Base-by-base conservation (phyloP, 2,797 vertebrate species). In the Hyperoplus lanceolatus region DNA sequence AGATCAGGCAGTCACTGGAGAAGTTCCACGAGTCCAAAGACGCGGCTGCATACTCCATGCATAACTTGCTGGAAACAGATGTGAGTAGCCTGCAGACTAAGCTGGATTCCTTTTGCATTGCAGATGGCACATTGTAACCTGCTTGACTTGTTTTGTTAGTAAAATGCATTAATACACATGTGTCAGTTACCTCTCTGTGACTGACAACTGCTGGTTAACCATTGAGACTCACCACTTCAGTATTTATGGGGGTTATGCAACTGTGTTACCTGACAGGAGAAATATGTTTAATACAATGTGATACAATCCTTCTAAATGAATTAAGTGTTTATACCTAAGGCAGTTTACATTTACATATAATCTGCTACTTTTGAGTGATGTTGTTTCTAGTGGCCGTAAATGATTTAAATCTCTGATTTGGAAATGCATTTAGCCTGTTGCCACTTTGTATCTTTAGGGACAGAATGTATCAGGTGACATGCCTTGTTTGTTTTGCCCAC, bases 11-110 rank as follows among this genome's bases (percentile, higher is more conserved):
- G 90, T 95, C 98, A 1, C 85, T 97, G 93, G 98, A 99, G 88
- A 99, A 99, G 86, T 99, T 99, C 5, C 94, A 98, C 1, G 98
- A 99, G 80, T 97, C 97, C 70, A 98, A 97, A 94, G 97, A 99
- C 38, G 79, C 96, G 73, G 96, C 98, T 0, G 97, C 97, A 92
- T 93, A 90, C 73, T 97, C 97, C 82, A 99, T 99, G 98, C 92
- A 97, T 88, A 97, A 98, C 93, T 96, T 99, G 29, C 94, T 99
- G 82, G 97, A 99, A 93, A 99, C 97, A 0, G 98, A 99, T 4
- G 98, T 99, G 90, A 95, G 97, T 90, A 48, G 58, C 61, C 12
- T 38, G 7, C 48, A 36, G 66, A 29, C 50, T 58, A 43, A 49
- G 64, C 65, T 21, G 21, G 6, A 51, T 16, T 21, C 5, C 53